These are phyloP conservation scores for Ceratina australensis DNA, from an alignment of 1,140 invertebrate genomes.

Conservation along the genomic window DNA sequence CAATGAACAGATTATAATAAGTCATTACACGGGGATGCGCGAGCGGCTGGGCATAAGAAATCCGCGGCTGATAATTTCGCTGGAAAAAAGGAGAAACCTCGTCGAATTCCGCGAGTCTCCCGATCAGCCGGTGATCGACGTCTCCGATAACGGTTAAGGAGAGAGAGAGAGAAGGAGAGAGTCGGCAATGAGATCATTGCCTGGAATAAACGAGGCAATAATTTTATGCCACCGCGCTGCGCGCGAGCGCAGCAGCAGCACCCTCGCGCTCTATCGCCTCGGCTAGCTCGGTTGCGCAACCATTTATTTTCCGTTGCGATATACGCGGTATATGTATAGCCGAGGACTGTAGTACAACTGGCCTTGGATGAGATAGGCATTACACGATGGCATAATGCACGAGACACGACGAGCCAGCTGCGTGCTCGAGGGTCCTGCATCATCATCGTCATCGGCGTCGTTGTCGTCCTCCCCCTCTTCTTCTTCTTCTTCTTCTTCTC, in stretches of 20 bases:
- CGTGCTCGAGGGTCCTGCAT: slow-evolving; percentile 61
- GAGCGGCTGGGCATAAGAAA: not conserved
- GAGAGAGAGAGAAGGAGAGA: not conserved
- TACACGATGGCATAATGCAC: slow-evolving; percentile 76
- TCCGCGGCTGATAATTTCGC: slow-evolving; percentile 6
- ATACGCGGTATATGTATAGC: slow-evolving; percentile 56
- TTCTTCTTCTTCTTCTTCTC: slow-evolving; percentile 22
- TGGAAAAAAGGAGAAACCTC: slow-evolving; percentile 1
- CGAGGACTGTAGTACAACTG: slow-evolving; percentile 74
- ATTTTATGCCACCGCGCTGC: slow-evolving; percentile 72
- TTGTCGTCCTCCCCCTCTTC: slow-evolving; percentile 26
- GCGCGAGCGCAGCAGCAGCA: slow-evolving; percentile 56
- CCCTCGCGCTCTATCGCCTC: slow-evolving; percentile 70
- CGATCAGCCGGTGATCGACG: slow-evolving; percentile 47
- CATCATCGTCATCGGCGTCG: slow-evolving; percentile 58
- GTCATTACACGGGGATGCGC: too few species aligned
- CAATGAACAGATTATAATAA: too few species aligned
- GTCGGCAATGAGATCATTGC: slow-evolving; percentile 77
- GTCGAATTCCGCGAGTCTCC: slow-evolving; percentile 22
- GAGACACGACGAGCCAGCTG: slow-evolving; percentile 60
- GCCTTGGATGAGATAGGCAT: slow-evolving; percentile 76
- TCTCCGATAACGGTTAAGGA: slow-evolving; percentile 37
- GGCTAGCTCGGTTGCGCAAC: slow-evolving; percentile 72
- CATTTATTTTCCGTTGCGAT: slow-evolving; percentile 76
- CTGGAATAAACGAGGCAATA: slow-evolving; percentile 78